Percentiles rank a stretch among this genome's conserved stretches.
Conservation (phyloP, 2,888 invertebrate species). For the Andrena marginata region DNA sequence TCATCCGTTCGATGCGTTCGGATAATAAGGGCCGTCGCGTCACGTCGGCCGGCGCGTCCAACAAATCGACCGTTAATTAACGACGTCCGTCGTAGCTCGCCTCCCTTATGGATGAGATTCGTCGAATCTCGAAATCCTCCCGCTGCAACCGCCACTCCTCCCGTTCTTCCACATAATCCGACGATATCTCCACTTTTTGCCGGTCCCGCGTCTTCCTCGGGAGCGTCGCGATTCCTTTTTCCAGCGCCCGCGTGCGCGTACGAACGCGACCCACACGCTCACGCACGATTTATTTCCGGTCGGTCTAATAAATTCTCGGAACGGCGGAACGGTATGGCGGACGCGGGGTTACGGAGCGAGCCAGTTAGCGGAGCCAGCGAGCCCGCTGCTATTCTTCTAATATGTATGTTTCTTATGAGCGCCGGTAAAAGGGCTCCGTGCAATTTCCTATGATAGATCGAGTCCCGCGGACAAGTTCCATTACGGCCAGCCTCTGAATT, state of each 20-base stretch:
- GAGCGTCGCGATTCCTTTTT: constrained; percentile 38
- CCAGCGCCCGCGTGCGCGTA: constrained; percentile 4
- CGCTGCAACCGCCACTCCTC: background rate
- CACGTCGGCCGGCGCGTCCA: background rate
- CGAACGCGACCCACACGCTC: constrained; percentile 45
- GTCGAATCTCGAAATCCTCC: background rate
- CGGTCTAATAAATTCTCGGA: constrained; percentile 77
- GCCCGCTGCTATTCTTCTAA: constrained; percentile 77
- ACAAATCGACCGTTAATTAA: constrained; percentile 21
- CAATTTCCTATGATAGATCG: constrained; percentile 84
- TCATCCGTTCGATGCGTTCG: constrained; percentile 16
- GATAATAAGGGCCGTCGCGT: constrained; percentile 10
- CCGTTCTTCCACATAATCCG: constrained; percentile 37
- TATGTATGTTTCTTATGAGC: constrained; percentile 78
- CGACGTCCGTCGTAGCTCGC: background rate
- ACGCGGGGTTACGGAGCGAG: constrained; percentile 58
- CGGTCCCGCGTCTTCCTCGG: constrained; percentile 3
- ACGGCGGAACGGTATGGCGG: constrained; percentile 67
- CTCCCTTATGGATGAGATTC: background rate
- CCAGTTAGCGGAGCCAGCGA: constrained; percentile 55
- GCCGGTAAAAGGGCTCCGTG: constrained; percentile 78
- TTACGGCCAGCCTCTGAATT: constrained; percentile 82
- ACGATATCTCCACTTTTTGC: constrained; percentile 47
- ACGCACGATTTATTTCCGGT: constrained; percentile 76
- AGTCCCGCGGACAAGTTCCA: constrained; percentile 82